phyloP scores from a whole-genome alignment of 2,888 invertebrate species.

The Platycheirus rosarum region DNA sequence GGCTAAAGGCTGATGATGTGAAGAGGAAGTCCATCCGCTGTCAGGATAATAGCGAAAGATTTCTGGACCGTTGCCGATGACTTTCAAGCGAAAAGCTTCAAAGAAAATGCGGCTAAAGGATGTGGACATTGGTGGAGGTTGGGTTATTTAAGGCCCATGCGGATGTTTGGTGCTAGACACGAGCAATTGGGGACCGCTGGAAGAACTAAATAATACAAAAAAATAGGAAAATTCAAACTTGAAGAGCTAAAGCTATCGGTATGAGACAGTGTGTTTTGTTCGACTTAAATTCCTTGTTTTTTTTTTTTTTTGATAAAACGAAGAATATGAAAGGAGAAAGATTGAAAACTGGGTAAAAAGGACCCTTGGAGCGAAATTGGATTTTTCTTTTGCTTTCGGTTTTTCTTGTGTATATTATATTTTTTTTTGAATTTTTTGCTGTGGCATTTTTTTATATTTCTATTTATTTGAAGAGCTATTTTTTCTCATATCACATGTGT shows the following conservation, averaged over 20 bases:
- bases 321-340: conserved; percentile 42
- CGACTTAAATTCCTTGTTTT: conserved; percentile 55
- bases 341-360: conserved; percentile 73
- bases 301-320: conserved; percentile 40
- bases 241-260: conserved; percentile 59
- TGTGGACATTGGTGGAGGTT: conserved; percentile 40
- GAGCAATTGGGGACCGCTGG: conserved; percentile 52
- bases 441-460: conserved; percentile 36
- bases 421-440: conserved; percentile 39
- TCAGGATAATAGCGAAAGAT: conserved; percentile 74
- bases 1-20: conserved; percentile 64
- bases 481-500: not conserved
- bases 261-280: conserved; percentile 66
- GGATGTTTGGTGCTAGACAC: conserved; percentile 55
- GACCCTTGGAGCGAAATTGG: conserved; percentile 73
- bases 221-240: conserved; percentile 40
- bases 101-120: conserved; percentile 74
- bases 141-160: conserved; percentile 71
- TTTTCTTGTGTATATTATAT: conserved; percentile 22
- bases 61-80: conserved; percentile 75
- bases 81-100: conserved; percentile 70
- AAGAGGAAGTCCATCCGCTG: conserved; percentile 73
- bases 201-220: conserved; percentile 37
- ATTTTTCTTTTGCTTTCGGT: conserved; percentile 60
- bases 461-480: conserved; percentile 38